These are phyloP conservation scores for Scaptodrosophila lebanonensis DNA, from an alignment of 1,140 invertebrate genomes.

Conservation along the genomic window DNA sequence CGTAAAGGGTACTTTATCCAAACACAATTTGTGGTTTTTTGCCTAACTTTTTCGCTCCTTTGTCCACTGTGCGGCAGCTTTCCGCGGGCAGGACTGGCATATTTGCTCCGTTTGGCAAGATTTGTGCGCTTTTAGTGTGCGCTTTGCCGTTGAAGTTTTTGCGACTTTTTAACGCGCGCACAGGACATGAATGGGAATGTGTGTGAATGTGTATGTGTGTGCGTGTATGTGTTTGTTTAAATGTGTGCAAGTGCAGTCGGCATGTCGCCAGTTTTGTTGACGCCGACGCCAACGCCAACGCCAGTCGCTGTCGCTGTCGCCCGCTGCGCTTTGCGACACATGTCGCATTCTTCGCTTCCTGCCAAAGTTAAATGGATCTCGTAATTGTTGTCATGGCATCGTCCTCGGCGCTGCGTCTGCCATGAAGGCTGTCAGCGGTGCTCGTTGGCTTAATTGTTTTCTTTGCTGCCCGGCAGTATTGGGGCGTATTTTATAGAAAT, in stretches of 20 bases:
- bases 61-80: too few relatives aligned
- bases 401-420: background rate
- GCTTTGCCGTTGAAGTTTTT: constrained; percentile 44
- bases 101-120: constrained; percentile 58
- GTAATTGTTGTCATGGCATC: constrained; percentile 64
- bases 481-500: constrained; percentile 63
- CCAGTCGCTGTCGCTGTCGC: constrained; percentile 10
- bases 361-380: constrained; percentile 74
- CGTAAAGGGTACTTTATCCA: too few relatives aligned
- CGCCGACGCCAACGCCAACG: constrained; percentile 15
- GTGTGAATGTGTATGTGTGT: constrained; percentile 2
- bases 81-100: constrained; percentile 30
- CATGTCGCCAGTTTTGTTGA: constrained; percentile 62
- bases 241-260: constrained; percentile 44
- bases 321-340: constrained; percentile 69
- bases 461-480: constrained; percentile 26
- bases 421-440: background rate
- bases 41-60: too few relatives aligned
- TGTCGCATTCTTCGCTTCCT: constrained; percentile 71
- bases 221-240: constrained; percentile 5
- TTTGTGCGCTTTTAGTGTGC: constrained; percentile 65
- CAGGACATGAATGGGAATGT: constrained; percentile 56
- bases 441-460: constrained; percentile 46
- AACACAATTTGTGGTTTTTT: too few relatives aligned
- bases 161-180: constrained; percentile 55